Evolutionary conservation across 2,888 invertebrate species (phyloP).

Genomic region (Laothoe populi): DNA sequence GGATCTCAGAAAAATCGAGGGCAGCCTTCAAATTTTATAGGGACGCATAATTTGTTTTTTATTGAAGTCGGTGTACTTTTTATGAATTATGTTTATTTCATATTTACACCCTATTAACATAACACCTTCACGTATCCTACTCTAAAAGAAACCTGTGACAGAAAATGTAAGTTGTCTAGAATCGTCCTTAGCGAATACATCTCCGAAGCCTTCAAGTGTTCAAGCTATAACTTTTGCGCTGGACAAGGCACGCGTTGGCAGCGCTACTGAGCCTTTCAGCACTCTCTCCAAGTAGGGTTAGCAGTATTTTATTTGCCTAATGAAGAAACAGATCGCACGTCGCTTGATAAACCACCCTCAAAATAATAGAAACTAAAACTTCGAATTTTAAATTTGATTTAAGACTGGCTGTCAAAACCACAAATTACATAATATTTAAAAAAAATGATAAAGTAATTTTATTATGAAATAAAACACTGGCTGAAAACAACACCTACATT

Average conservation of each 20-base stretch:
- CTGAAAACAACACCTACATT: constrained; percentile 19
- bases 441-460: background rate
- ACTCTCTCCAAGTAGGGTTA: constrained; percentile 17
- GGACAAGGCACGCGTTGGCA: constrained; percentile 23
- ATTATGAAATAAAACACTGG: constrained; percentile 11
- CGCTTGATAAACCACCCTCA: too few species aligned
- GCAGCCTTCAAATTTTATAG: too few species aligned
- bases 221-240: constrained; percentile 26
- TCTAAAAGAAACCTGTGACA: background rate
- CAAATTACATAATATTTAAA: background rate
- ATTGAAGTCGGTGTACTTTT: too few species aligned
- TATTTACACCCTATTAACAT: too few species aligned
- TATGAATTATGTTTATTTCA: too few species aligned
- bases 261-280: constrained; percentile 23
- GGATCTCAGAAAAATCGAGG: too few species aligned
- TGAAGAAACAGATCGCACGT: too few species aligned
- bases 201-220: constrained; percentile 18
- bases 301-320: constrained; percentile 7
- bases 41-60: too few species aligned
- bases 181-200: constrained; percentile 1
- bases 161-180: background rate
- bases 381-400: too few species aligned
- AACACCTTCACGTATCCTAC: too few species aligned
- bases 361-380: too few species aligned
- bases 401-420: background rate